Base-by-base conservation (phyloP, 2,888 invertebrate genomes). In the Metopia argyrocephala region DNA sequence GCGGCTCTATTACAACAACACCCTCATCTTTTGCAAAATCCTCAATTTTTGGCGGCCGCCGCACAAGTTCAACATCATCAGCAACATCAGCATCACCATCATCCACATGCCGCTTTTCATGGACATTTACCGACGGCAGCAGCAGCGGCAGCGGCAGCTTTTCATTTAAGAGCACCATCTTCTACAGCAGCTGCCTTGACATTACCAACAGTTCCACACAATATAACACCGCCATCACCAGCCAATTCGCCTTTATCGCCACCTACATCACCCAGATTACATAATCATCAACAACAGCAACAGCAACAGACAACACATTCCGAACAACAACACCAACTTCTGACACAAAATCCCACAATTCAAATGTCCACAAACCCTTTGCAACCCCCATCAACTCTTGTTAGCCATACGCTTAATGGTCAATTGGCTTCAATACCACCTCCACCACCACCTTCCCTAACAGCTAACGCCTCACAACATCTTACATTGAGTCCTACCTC, bases 11-110 rank as follows among this genome's bases (percentile, higher is more conserved):
- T 88, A 54, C 88, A 88, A 69, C 88, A 88, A 57, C 88, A 88
- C 85, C 89, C 88, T 27, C 89, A 88, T 69, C 70, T 88, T 69
- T 82, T 88, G 62, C 89, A 88, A 79, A 88, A 88, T 83, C 88
- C 89, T 12, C 88, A 88, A 76, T 88, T 89, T 83, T 74, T 88
- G 27, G 88, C 87, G 0, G 87, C 87, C 4, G 88, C 88, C 5
- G 89, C 87, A 1, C 87, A 86, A 18, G 87, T 85, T 61, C 88
- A 87, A 50, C 86, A 87, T 23, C 87, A 87, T 9, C 86, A 85
- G 2, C 85, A 84, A 1, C 85, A 85, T 0, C 85, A 85, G 0
- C 84, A 85, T 7, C 85, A 85, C 15, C 85, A 84, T 23, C 85
- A 84, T 5, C 83, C 84, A 48, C 83, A 84, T 23, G 85, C 83